Base-by-base conservation (phyloP, 2,797 vertebrate species). In the Leptoclinus maculatus region DNA sequence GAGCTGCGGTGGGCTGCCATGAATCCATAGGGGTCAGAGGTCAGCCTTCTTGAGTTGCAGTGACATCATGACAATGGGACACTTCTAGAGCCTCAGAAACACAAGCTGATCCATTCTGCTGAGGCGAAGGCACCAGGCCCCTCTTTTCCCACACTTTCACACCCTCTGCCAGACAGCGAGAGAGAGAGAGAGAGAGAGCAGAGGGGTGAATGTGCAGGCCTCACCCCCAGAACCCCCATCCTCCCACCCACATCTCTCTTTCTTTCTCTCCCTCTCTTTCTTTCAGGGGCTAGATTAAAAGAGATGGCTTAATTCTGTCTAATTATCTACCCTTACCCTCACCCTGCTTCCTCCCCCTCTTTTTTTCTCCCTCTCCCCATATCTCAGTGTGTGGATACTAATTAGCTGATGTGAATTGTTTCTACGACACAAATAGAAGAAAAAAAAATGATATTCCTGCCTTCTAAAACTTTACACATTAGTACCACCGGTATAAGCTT, bases 11-110 rank as follows among this genome's bases (percentile, higher is more conserved):
- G 91, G 94, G 94, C 94, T 94, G 93, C 95, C 95, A 96, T 95
- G 96, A 97, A 97, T 97, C 97, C 95, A 96, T 95, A 96, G 96
- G 94, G 96, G 96, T 96, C 96, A 97, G 96, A 97, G 97, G 98
- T 99, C 97, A 97, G 94, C 94, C 93, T 96, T 96, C 96, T 97
- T 98, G 97, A 98, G 97, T 95, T 93, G 97, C 93, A 90, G 96
- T 98, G 98, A 99, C 97, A 98, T 96, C 96, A 97, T 96, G 96
- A 99, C 98, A 99, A 98, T 98, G 95, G 97, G 95, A 97, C 96
- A 97, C 97, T 97, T 95, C 96, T 95, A 91, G 94, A 96, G 95
- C 95, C 95, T 94, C 92, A 97, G 95, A 97, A 95, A 94, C 91
- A 91, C 94, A 95, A 97, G 97, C 96, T 96, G 94, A 96, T 95